phyloP scores from a whole-genome alignment of 2,797 vertebrate genomes.

The Argyrosomus regius region DNA sequence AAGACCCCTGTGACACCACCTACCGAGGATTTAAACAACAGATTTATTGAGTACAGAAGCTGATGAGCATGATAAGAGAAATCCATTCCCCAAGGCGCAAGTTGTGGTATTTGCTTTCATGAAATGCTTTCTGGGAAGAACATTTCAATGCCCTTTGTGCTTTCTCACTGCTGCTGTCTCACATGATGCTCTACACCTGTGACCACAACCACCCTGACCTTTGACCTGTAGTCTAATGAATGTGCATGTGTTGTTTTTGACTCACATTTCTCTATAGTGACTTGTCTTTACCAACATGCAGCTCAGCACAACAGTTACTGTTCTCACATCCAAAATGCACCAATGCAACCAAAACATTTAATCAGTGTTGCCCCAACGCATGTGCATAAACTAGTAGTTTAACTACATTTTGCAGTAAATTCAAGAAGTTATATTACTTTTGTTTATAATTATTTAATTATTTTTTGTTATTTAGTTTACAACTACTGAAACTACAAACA shows the following conservation, averaged over 20 bases:
- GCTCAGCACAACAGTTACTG: background rate
- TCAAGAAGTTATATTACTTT: too few species aligned
- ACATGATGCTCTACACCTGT: background rate
- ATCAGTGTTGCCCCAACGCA: too few species aligned
- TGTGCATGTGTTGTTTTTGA: background rate
- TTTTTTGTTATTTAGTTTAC: too few species aligned
- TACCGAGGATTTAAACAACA: constrained; percentile 22
- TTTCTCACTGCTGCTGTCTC: background rate
- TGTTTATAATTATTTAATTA: too few species aligned
- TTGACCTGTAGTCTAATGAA: background rate
- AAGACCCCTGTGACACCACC: background rate
- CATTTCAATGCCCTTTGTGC: background rate
- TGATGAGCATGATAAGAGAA: background rate
- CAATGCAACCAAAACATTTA: background rate
- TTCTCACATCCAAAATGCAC: background rate
- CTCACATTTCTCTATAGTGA: background rate
- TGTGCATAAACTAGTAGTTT: too few species aligned
- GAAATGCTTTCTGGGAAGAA: background rate
- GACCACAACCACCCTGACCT: background rate
- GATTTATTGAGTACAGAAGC: constrained; percentile 1
- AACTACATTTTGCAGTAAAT: too few species aligned
- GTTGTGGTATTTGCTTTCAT: background rate
- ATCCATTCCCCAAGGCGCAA: background rate
- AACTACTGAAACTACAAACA: too few species aligned
- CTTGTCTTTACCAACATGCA: background rate